Conservation (phyloP, 2,888 invertebrate genomes). For the Metacarcinus magister region DNA sequence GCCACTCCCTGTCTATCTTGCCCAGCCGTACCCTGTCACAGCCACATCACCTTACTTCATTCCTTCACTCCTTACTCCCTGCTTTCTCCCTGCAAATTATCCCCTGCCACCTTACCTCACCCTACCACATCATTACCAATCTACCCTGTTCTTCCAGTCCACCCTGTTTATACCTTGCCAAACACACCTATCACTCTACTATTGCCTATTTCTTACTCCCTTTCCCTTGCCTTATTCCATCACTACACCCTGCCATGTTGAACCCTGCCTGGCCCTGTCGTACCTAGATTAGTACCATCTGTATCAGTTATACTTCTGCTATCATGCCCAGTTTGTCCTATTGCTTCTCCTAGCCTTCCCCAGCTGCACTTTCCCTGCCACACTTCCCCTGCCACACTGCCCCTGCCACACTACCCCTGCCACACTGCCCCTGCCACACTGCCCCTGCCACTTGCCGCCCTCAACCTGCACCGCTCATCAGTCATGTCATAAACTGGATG, state of each 20-base stretch:
- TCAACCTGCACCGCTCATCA: not conserved
- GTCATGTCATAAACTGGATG: conserved; percentile 27
- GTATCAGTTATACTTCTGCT: not conserved
- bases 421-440: not conserved
- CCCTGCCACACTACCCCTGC: not conserved
- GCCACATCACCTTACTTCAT: not conserved
- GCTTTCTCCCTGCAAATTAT: not conserved
- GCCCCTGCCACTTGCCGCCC: not conserved
- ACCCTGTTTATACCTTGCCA: too few species aligned
- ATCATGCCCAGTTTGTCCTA: not conserved
- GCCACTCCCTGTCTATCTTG: not conserved
- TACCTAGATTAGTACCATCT: not conserved
- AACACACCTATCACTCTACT: too few species aligned
- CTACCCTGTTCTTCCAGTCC: too few species aligned
- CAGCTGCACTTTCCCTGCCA: not conserved
- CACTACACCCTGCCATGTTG: not conserved
- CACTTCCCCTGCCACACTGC: not conserved
- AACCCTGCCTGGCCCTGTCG: not conserved
- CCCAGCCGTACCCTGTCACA: not conserved
- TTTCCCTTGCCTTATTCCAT: too few species aligned
- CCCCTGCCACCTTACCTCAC: too few species aligned
- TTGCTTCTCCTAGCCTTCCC: too few species aligned
- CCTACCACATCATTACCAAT: too few species aligned
- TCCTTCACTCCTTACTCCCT: not conserved
- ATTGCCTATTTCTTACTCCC: too few species aligned